phyloP scores from a whole-genome alignment of 2,113 vertebrate species.

The Hassar affinis region DNA sequence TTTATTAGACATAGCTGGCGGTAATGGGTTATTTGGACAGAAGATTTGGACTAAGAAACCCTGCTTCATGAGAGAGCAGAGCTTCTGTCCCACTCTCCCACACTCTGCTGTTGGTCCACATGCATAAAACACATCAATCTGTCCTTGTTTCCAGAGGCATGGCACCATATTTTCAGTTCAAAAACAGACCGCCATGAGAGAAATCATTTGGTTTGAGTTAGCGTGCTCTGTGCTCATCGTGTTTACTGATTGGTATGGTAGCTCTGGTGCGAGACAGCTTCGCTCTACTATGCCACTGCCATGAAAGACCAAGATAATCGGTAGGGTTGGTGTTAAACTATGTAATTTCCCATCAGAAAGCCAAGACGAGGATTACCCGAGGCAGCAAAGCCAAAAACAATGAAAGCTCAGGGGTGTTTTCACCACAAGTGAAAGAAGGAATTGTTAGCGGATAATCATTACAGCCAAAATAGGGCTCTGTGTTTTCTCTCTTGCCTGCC shows the following conservation, averaged over 20 bases:
- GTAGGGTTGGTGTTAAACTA: constrained; percentile 61
- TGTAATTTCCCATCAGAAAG: constrained; percentile 55
- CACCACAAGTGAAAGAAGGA: constrained; percentile 67
- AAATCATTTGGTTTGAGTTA: constrained; percentile 53
- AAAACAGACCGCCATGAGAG: constrained; percentile 56
- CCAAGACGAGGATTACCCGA: constrained; percentile 56
- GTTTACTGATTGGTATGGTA: constrained; percentile 42
- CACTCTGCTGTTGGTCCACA: constrained; percentile 52
- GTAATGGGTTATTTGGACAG: neutral
- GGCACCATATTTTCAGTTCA: constrained; percentile 50
- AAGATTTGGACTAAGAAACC: constrained; percentile 48
- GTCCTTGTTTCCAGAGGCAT: constrained; percentile 63
- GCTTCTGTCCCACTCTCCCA: constrained; percentile 53
- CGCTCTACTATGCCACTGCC: constrained; percentile 42
- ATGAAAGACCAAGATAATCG: constrained; percentile 68
- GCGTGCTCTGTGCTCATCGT: constrained; percentile 42
- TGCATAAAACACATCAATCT: constrained; percentile 62
- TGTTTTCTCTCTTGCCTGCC: constrained; percentile 22
- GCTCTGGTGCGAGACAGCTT: constrained; percentile 48
- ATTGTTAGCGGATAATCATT: constrained; percentile 68
- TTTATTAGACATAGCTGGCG: neutral
- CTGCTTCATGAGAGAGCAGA: constrained; percentile 65
- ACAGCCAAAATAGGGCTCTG: constrained; percentile 61
- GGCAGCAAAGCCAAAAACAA: constrained; percentile 66
- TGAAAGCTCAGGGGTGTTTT: constrained; percentile 64